Evolutionary conservation across 2,797 vertebrate genomes (phyloP).

Genomic region (Vespertilio murinus): DNA sequence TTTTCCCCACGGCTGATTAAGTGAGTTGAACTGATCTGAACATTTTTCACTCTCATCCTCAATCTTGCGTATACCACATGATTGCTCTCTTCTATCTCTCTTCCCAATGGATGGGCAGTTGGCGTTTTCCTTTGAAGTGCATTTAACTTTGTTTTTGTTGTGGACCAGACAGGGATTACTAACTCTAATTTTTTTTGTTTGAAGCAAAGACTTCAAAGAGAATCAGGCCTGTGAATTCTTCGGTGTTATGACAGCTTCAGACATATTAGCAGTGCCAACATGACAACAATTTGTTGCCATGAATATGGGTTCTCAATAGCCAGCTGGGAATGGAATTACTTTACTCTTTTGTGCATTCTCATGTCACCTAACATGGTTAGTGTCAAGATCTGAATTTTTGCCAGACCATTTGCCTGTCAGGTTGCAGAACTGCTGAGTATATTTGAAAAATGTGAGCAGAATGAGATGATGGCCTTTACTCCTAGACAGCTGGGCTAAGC

Average conservation of each 20-base stretch:
- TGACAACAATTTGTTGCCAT: neutral
- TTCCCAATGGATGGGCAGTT: conserved; percentile 7
- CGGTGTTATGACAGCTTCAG: conserved; percentile 20
- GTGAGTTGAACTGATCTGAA: conserved; percentile 14
- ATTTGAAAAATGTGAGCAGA: conserved; percentile 10
- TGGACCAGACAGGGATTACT: conserved; percentile 5
- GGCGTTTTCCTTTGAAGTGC: conserved; percentile 52
- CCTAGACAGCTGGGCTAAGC: neutral
- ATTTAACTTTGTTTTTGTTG: conserved; percentile 60
- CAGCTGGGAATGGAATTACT: neutral
- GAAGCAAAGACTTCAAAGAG: conserved; percentile 52
- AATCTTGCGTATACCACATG: neutral
- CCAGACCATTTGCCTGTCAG: conserved; percentile 9
- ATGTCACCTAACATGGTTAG: neutral
- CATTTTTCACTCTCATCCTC: neutral
- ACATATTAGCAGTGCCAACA: neutral
- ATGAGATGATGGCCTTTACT: neutral
- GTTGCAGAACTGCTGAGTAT: neutral
- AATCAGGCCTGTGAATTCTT: conserved; percentile 16
- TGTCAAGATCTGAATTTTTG: neutral
- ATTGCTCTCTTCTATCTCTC: conserved; percentile 11
- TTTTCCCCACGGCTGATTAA: conserved; percentile 21
- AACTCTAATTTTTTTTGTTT: neutral
- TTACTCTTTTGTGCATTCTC: neutral
- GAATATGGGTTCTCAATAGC: neutral